phyloP scores from a whole-genome alignment of 2,797 vertebrate genomes.

The Lagodon rhomboides region DNA sequence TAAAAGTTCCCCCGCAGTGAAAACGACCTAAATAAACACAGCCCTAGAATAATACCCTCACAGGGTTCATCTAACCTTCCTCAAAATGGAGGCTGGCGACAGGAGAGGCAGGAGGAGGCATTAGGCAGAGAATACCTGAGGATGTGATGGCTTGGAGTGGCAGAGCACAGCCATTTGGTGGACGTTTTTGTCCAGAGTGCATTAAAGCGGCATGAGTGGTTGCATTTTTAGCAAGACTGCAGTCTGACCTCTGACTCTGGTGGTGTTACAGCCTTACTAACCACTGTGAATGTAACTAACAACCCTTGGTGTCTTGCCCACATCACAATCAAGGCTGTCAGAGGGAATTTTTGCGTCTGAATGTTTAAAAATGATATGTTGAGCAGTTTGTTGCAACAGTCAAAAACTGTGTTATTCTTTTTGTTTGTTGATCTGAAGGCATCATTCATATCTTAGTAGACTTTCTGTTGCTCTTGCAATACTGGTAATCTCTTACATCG shows the following conservation, averaged over 20 bases:
- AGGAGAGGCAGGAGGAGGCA: slow-evolving; percentile 32
- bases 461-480: neutral
- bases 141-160: slow-evolving; percentile 17
- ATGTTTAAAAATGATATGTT: neutral
- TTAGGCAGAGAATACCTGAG: slow-evolving; percentile 39
- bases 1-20: slow-evolving; percentile 65
- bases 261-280: neutral
- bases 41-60: slow-evolving; percentile 46
- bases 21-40: slow-evolving; percentile 70
- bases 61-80: slow-evolving; percentile 36
- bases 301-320: neutral
- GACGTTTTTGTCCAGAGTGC: slow-evolving; percentile 38
- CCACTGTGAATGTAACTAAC: slow-evolving; percentile 3
- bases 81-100: slow-evolving; percentile 31
- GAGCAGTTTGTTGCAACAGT: neutral
- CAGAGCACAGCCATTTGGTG: slow-evolving; percentile 42
- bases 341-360: neutral
- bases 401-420: neutral
- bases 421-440: slow-evolving; percentile 1
- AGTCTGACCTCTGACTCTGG: slow-evolving; percentile 33
- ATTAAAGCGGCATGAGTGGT: slow-evolving; percentile 41
- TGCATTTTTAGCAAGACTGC: slow-evolving; percentile 41
- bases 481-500: neutral
- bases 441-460: slow-evolving; percentile 20
- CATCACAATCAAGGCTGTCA: neutral